phyloP scores from a whole-genome alignment of 2,113 vertebrate genomes.

The Pollachius pollachius region DNA sequence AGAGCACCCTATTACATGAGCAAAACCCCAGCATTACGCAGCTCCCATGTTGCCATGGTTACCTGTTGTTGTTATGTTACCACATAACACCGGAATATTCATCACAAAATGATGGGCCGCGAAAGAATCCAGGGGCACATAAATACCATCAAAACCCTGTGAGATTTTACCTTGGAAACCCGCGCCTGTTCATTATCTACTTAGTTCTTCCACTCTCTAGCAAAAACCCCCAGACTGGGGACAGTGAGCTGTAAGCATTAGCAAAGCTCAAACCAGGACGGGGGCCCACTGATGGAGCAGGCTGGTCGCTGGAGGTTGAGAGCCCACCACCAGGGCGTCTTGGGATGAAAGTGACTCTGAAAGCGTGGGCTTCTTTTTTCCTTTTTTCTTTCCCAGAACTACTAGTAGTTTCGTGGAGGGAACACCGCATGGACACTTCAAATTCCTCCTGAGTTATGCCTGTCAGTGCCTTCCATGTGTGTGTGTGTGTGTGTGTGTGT shows the following conservation, averaged over 20 bases:
- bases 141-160: too few relatives aligned
- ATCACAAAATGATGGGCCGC: too few relatives aligned
- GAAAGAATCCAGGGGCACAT: too few relatives aligned
- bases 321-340: constrained; percentile 18
- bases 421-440: constrained; percentile 53
- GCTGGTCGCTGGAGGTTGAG: constrained; percentile 9
- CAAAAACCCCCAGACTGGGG: too few relatives aligned
- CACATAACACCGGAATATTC: constrained; percentile 22
- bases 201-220: too few relatives aligned
- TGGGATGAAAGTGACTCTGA: constrained; percentile 28
- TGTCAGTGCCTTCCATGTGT: constrained; percentile 43
- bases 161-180: too few relatives aligned
- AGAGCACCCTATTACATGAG: constrained; percentile 37
- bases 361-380: constrained; percentile 18
- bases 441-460: constrained; percentile 63
- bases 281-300: too few relatives aligned
- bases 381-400: constrained; percentile 34
- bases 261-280: too few relatives aligned
- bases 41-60: constrained; percentile 63
- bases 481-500: constrained; percentile 30
- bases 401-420: constrained; percentile 33
- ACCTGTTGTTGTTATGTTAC: constrained; percentile 65
- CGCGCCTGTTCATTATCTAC: too few relatives aligned
- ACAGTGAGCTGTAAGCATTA: too few relatives aligned
- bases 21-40: constrained; percentile 30